Evolutionary conservation across 1,140 invertebrate species (phyloP).

Genomic region (Mesaphorura yosii): DNA sequence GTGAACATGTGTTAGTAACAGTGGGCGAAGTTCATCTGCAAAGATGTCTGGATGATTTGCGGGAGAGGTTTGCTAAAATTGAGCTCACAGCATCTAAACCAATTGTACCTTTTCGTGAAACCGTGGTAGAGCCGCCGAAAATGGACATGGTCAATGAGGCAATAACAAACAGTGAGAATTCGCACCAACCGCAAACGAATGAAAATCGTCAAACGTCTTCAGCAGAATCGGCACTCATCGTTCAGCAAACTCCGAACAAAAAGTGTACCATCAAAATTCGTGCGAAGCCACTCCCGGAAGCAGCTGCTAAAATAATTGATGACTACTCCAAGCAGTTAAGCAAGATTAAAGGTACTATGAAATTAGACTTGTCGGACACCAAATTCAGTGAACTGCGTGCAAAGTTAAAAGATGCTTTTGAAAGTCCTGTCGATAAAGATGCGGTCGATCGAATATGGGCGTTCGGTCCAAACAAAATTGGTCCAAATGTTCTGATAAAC

Average conservation of each 20-base stretch:
- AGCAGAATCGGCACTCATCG: conserved; percentile 40
- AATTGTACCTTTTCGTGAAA: conserved; percentile 93
- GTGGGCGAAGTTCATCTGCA: conserved; percentile 96
- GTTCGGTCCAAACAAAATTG: conserved; percentile 77
- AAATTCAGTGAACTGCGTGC: conserved; percentile 30
- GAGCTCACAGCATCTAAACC: conserved; percentile 82
- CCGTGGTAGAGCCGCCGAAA: conserved; percentile 68
- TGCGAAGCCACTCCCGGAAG: conserved; percentile 63
- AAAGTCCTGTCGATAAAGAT: conserved; percentile 44
- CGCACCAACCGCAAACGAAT: conserved; percentile 37
- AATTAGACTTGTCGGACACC: conserved; percentile 11
- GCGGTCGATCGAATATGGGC: conserved; percentile 70
- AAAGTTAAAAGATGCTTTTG: conserved; percentile 51
- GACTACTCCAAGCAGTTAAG: conserved; percentile 47
- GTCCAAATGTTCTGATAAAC: conserved; percentile 80
- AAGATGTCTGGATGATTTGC: conserved; percentile 78
- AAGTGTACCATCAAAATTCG: conserved; percentile 60
- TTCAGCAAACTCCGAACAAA: conserved; percentile 56
- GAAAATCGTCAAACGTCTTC: conserved; percentile 27
- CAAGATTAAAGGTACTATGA: conserved; percentile 23
- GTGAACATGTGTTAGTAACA: conserved; percentile 91
- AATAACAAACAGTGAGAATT: conserved; percentile 57
- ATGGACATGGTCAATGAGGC: conserved; percentile 81
- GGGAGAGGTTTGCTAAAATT: conserved; percentile 68
- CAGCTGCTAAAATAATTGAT: conserved; percentile 58